Conservation (phyloP, 2,113 vertebrate genomes). For the Chlamydotis undulata region DNA sequence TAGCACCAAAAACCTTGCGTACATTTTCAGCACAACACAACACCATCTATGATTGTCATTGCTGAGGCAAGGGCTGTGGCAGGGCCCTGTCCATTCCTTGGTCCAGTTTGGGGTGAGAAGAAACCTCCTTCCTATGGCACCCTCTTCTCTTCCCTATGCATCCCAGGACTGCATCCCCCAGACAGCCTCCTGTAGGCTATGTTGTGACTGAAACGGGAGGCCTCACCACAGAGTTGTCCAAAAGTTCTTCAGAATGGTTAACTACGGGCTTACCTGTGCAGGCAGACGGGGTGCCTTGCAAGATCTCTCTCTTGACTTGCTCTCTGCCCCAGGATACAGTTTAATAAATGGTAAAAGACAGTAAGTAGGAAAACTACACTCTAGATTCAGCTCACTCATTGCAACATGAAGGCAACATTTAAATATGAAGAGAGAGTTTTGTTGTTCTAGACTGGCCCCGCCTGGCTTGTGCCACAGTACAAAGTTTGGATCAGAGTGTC, state of each 20-base stretch:
- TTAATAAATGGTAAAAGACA: neutral
- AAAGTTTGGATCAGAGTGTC: neutral
- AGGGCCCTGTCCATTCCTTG: neutral
- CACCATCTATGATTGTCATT: neutral
- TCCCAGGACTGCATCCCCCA: neutral
- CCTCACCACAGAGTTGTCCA: neutral
- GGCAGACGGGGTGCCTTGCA: neutral
- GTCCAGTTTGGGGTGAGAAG: neutral
- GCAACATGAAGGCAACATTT: constrained; percentile 10
- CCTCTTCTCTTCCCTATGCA: neutral
- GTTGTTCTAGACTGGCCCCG: neutral
- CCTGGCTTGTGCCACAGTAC: neutral
- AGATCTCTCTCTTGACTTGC: neutral
- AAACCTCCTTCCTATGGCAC: neutral
- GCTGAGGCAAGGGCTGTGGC: neutral
- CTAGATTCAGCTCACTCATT: neutral
- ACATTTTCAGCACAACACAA: neutral
- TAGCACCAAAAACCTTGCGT: neutral
- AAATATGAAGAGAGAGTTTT: neutral
- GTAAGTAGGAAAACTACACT: neutral
- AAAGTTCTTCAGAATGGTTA: neutral
- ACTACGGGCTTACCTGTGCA: neutral
- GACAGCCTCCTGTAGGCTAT: neutral
- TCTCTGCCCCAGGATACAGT: neutral
- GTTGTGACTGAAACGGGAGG: neutral